Percentiles rank a stretch among this genome's conserved stretches.
Conservation (phyloP, 1,140 invertebrate species). For the Calephelis virginiensis region DNA sequence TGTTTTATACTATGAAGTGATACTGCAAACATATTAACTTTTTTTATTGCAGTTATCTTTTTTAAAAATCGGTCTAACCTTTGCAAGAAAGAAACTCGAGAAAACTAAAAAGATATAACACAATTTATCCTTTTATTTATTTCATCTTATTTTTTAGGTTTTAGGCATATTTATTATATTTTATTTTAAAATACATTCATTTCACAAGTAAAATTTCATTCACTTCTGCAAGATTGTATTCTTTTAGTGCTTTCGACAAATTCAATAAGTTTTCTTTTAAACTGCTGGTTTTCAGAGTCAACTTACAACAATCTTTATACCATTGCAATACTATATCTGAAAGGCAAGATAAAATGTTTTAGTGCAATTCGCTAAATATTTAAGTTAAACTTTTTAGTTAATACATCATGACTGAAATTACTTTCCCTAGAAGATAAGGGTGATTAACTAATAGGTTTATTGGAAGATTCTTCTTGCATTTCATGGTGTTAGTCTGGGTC, state of each 20-base stretch:
- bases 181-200: background rate
- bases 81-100: no score
- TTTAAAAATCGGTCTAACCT: no score
- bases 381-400: background rate
- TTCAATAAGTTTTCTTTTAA: constrained; percentile 36
- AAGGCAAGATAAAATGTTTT: constrained; percentile 18
- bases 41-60: no score
- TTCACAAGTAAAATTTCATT: constrained; percentile 29
- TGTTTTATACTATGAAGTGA: no score
- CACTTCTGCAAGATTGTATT: constrained; percentile 32
- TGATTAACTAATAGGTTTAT: no score
- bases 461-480: no score
- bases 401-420: background rate
- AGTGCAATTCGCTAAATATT: background rate
- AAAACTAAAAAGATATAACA: no score
- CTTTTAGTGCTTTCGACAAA: constrained; percentile 39
- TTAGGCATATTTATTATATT: background rate
- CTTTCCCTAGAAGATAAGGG: background rate
- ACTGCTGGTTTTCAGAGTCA: constrained; percentile 39
- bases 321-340: constrained; percentile 53
- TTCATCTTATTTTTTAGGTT: background rate
- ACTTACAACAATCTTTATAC: constrained; percentile 51
- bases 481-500: no score
- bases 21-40: no score
- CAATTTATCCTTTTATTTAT: background rate